Conservation (phyloP, 2,888 invertebrate species). For the Acrobasis consociella region DNA sequence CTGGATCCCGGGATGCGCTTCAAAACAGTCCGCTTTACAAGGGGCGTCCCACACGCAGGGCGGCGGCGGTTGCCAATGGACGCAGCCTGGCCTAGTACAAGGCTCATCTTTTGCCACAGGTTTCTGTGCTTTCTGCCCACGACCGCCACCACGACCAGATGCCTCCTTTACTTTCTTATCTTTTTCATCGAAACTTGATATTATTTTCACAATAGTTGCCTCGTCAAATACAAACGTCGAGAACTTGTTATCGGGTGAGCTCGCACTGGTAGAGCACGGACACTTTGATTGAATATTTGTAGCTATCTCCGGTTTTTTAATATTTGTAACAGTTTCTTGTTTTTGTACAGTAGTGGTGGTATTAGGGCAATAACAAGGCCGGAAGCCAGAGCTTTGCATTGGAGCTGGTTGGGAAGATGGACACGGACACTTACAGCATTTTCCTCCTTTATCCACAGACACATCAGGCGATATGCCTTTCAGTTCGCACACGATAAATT, state of each 20-base stretch:
- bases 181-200: constrained; percentile 53
- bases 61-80: constrained; percentile 70
- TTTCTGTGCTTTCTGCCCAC: constrained; percentile 41
- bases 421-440: constrained; percentile 73
- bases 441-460: constrained; percentile 47
- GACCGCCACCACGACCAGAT: constrained; percentile 45
- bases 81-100: constrained; percentile 64
- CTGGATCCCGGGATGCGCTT: constrained; percentile 56
- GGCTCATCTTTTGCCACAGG: constrained; percentile 49
- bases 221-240: constrained; percentile 56
- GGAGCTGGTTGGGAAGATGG: constrained; percentile 36
- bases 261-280: constrained; percentile 38
- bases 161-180: constrained; percentile 43
- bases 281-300: constrained; percentile 31
- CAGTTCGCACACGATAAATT: constrained; percentile 75
- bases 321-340: too few relatives aligned
- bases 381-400: constrained; percentile 28
- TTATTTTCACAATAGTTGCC: constrained; percentile 50
- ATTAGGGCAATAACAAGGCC: constrained; percentile 36
- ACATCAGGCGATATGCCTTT: constrained; percentile 62
- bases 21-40: constrained; percentile 74
- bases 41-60: constrained; percentile 71
- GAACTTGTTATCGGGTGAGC: constrained; percentile 36
- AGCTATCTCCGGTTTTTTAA: background rate
- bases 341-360: constrained; percentile 6